Conservation (phyloP, 2,888 invertebrate genomes). For the Lithosia quadra region DNA sequence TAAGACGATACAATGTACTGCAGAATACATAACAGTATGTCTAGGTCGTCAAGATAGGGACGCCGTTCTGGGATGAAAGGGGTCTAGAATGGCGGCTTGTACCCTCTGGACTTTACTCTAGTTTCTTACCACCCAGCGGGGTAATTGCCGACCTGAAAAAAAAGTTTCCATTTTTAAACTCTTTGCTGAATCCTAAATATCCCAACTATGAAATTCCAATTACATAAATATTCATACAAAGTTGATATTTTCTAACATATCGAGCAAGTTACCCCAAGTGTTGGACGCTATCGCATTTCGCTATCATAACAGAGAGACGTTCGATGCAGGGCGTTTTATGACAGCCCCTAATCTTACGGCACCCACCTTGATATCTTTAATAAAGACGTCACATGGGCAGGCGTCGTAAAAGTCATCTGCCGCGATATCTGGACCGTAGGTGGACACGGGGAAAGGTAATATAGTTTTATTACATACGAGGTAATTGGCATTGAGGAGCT, state of each 20-base stretch:
- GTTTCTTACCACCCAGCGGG: too few species aligned
- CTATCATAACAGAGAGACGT: constrained; percentile 48
- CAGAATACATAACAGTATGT: too few species aligned
- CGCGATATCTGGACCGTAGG: constrained; percentile 34
- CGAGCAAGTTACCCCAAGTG: background rate
- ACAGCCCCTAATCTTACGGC: constrained; percentile 67
- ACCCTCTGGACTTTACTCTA: too few species aligned
- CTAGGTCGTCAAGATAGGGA: too few species aligned
- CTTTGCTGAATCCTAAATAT: too few species aligned
- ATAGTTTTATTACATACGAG: constrained; percentile 14
- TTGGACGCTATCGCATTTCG: constrained; percentile 27
- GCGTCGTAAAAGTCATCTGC: constrained; percentile 63
- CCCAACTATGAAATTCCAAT: background rate
- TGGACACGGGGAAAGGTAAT: constrained; percentile 15
- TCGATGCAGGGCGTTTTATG: constrained; percentile 73
- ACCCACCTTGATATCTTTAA: constrained; percentile 73
- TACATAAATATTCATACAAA: background rate
- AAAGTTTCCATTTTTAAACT: too few species aligned
- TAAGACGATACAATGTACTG: too few species aligned
- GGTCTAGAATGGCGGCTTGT: too few species aligned
- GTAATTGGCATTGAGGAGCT: background rate
- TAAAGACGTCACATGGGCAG: constrained; percentile 71
- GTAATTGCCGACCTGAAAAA: too few species aligned
- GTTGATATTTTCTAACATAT: constrained; percentile 1
- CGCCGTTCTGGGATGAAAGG: too few species aligned